phyloP scores from a whole-genome alignment of 2,888 invertebrate genomes.

The Conus canariensis region DNA sequence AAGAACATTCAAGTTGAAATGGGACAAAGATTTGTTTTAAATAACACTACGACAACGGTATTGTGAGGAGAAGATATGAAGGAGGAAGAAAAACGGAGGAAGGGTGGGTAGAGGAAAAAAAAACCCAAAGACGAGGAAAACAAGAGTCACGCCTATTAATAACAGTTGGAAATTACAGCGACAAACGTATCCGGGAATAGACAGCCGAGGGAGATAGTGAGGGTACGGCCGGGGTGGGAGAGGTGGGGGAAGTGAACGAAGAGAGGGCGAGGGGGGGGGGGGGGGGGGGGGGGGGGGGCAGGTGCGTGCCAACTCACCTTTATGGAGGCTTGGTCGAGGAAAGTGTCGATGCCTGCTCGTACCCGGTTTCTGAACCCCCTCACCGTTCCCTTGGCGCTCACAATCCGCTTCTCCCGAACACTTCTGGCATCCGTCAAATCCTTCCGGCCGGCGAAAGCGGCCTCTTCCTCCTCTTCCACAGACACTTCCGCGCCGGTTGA shows the following conservation, averaged over 20 bases:
- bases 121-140: too few species aligned
- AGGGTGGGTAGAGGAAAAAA: too few species aligned
- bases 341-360: constrained; percentile 95
- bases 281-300: neutral
- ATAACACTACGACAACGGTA: too few species aligned
- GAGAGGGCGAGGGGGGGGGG: neutral
- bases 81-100: too few species aligned
- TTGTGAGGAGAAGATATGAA: too few species aligned
- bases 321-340: constrained; percentile 77
- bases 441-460: constrained; percentile 63
- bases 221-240: neutral
- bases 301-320: constrained; percentile 42
- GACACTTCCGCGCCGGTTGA: neutral
- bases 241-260: too few species aligned
- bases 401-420: constrained; percentile 81
- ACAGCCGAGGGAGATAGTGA: neutral
- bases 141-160: too few species aligned
- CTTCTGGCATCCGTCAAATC: constrained; percentile 66
- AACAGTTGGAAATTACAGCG: too few species aligned
- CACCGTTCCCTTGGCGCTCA: constrained; percentile 94
- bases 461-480: constrained; percentile 33
- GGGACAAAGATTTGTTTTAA: too few species aligned
- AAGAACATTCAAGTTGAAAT: too few species aligned
- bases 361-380: constrained; percentile 97
- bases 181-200: too few species aligned